These are phyloP conservation scores for Drosophila ambigua DNA, from an alignment of 1,140 invertebrate genomes.

Conservation along the genomic window DNA sequence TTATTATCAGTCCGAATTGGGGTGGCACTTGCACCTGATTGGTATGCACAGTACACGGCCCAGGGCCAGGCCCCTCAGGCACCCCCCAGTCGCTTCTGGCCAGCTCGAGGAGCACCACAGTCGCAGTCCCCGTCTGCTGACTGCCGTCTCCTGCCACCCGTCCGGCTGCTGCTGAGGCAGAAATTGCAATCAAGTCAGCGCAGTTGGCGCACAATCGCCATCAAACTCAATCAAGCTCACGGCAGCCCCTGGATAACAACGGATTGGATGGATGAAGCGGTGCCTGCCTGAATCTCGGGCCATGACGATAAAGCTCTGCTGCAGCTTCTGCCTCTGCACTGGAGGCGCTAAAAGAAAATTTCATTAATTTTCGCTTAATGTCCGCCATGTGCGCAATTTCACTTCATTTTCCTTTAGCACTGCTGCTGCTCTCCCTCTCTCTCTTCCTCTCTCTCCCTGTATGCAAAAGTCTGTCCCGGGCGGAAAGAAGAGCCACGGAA, in stretches of 20 bases:
- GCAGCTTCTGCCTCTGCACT: slow-evolving; percentile 19
- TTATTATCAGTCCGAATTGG: slow-evolving; percentile 2
- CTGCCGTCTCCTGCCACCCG: background rate
- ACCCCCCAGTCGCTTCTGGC: slow-evolving; percentile 7
- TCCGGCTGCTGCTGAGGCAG: slow-evolving; percentile 12
- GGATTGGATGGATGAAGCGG: slow-evolving; percentile 55
- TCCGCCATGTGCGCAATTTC: slow-evolving; percentile 76
- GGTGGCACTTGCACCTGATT: slow-evolving; percentile 39
- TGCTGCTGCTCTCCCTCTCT: background rate
- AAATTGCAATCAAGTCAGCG: slow-evolving; percentile 75
- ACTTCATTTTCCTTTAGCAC: slow-evolving; percentile 39
- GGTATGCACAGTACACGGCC: slow-evolving; percentile 44
- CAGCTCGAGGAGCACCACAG: background rate
- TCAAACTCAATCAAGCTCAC: slow-evolving; percentile 77
- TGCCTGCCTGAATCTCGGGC: slow-evolving; percentile 4
- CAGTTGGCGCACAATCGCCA: slow-evolving; percentile 69
- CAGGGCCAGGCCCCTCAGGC: slow-evolving; percentile 4
- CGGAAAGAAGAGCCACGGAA: slow-evolving; percentile 2
- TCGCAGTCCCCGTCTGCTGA: too few relatives aligned
- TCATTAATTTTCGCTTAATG: slow-evolving; percentile 79
- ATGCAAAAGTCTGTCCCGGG: slow-evolving; percentile 44
- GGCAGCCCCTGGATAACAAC: slow-evolving; percentile 71
- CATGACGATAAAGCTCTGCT: slow-evolving; percentile 35
- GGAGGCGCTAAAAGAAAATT: slow-evolving; percentile 57
- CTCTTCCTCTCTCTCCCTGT: slow-evolving; percentile 1